Base-by-base conservation (phyloP, 2,797 vertebrate species). In the Micromesistius poutassou region DNA sequence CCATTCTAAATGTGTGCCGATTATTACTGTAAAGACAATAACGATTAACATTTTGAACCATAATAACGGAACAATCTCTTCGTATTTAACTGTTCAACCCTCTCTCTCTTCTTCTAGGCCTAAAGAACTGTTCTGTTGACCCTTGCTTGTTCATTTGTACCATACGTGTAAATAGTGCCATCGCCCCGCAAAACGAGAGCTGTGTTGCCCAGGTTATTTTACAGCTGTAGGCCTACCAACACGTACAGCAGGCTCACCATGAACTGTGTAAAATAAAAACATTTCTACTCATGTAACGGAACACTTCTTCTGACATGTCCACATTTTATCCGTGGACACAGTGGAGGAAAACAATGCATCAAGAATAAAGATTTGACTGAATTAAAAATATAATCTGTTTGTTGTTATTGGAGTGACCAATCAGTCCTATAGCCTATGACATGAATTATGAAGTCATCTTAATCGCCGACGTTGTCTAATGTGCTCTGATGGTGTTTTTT, bases 251-350 rank as follows among this genome's bases (percentile, higher is more conserved):
- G 77, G 88, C 86, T 83, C 83, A 87, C 31, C 42, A 55, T 85
- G 76, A 88, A 79, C 81, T 87, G 82, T 83, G 84, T 78, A 55
- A 46, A 87, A 81, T 28, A 78, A 76, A 89, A 86, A 42, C 77
- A 75, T 87, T 85, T 85, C 85, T 86, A 68, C 62, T 68, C 62
- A 68, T 68, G 62, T 68, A 68, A 68, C 62, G 62, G 46, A 68
- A 68, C 25, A 68, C 62, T 68, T 68, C 62, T 68, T 28, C 62
- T 71, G 70, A 33, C 28, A 33, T 14, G 70, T 33, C 70, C 70
- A 71, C 30, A 31, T 71, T 71, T 30, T 30, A 22, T 30, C 31
- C 4, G 70, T 71, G 70, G 70, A 33, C 70, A 33, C 70, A 33
- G 70, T 28, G 62, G 62, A 28, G 62, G 25, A 68, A 28, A 71